Conservation (phyloP, 2,797 vertebrate genomes). For the Naso thynnoides region DNA sequence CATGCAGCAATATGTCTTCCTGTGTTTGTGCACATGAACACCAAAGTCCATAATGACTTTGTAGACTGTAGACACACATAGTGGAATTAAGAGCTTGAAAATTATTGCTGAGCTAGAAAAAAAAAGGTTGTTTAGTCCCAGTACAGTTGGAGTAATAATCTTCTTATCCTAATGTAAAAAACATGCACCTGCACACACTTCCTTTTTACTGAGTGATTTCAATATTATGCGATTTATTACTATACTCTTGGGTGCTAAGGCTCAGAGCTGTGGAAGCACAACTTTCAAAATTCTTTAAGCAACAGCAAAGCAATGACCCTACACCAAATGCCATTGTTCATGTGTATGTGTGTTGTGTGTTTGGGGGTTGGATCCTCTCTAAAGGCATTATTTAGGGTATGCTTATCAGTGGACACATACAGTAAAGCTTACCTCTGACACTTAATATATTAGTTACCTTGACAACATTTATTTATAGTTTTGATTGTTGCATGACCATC, state of each 20-base stretch:
- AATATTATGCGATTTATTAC: not conserved
- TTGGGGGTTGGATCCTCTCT: slow-evolving; percentile 2
- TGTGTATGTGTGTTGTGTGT: slow-evolving; percentile 8
- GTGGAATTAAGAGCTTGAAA: not conserved
- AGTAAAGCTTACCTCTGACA: not conserved
- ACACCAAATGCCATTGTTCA: not conserved
- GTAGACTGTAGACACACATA: not conserved
- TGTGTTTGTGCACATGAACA: not conserved
- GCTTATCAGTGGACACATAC: slow-evolving; percentile 20
- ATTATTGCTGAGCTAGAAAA: not conserved
- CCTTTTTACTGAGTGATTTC: not conserved
- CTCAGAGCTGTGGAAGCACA: not conserved
- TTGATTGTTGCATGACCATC: slow-evolving; percentile 2
- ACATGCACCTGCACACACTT: not conserved
- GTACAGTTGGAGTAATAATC: not conserved
- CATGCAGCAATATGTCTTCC: not conserved
- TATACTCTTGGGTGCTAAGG: not conserved
- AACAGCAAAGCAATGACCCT: slow-evolving; percentile 31
- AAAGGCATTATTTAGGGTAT: slow-evolving; percentile 4
- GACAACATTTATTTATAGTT: slow-evolving; percentile 51
- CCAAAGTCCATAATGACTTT: slow-evolving; percentile 2
- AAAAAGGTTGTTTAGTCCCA: not conserved
- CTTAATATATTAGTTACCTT: slow-evolving; percentile 37
- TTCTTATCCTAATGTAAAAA: not conserved
- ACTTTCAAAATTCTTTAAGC: not conserved